Conservation (phyloP, 2,888 invertebrate genomes). For the Drosophila crucigera region DNA sequence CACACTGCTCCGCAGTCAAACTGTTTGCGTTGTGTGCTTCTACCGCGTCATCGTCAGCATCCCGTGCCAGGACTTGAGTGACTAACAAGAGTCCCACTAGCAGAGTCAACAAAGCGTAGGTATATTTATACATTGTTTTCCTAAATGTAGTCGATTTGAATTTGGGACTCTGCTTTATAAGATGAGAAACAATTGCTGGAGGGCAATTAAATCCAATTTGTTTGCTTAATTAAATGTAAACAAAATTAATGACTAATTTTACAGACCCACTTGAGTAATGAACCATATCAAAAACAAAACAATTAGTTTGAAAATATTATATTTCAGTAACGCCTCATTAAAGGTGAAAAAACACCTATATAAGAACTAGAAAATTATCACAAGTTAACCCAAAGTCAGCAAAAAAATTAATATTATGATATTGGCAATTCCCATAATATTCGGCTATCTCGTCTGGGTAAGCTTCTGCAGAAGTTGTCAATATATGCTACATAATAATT, state of each 20-base stretch:
- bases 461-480: conserved; percentile 16
- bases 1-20: conserved; percentile 46
- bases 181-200: neutral
- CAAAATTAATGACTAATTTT: conserved; percentile 12
- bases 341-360: conserved; percentile 20
- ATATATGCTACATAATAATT: neutral
- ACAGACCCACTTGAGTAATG: conserved; percentile 40
- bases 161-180: conserved; percentile 48
- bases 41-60: conserved; percentile 24
- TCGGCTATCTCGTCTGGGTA: conserved; percentile 52
- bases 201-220: conserved; percentile 22
- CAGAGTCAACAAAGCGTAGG: neutral
- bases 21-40: neutral
- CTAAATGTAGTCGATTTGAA: conserved; percentile 10
- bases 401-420: conserved; percentile 34
- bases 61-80: conserved; percentile 25
- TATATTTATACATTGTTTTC: conserved; percentile 10
- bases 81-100: neutral
- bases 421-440: conserved; percentile 6
- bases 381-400: neutral
- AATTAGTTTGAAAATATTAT: conserved; percentile 4
- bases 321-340: conserved; percentile 25
- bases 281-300: conserved; percentile 28
- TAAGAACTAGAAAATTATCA: neutral
- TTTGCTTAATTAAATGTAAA: conserved; percentile 57